phyloP scores from a whole-genome alignment of 2,113 vertebrate species.

The Hydropotes inermis region DNA sequence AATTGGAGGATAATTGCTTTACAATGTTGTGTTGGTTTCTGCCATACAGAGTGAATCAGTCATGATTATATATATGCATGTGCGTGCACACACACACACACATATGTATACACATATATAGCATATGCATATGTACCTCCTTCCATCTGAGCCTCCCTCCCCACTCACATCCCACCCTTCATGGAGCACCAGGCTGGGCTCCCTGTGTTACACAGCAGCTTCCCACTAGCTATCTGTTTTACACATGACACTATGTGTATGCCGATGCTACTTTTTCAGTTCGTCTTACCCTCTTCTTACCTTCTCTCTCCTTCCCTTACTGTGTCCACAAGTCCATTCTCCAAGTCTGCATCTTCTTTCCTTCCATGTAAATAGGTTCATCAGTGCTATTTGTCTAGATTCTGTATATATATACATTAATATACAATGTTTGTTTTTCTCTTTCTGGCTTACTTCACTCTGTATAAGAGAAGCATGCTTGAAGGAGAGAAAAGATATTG shows the following conservation, averaged over 20 bases:
- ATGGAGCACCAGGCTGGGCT: neutral
- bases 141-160: neutral
- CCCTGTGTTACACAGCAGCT: neutral
- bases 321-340: neutral
- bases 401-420: neutral
- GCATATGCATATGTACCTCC: neutral
- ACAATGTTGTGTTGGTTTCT: neutral
- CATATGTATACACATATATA: neutral
- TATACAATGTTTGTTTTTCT: neutral
- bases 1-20: neutral
- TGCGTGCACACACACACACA: neutral
- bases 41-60: neutral
- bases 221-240: neutral
- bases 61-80: neutral
- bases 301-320: neutral
- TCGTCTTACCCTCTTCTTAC: neutral
- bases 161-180: neutral
- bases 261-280: neutral
- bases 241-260: neutral
- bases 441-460: neutral
- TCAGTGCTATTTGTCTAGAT: neutral
- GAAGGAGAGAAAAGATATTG: neutral
- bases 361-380: neutral
- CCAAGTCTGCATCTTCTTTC: neutral
- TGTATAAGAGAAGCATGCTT: neutral